Base-by-base conservation (phyloP, 1,140 invertebrate species). In the Ptiloglossa arizonensis region DNA sequence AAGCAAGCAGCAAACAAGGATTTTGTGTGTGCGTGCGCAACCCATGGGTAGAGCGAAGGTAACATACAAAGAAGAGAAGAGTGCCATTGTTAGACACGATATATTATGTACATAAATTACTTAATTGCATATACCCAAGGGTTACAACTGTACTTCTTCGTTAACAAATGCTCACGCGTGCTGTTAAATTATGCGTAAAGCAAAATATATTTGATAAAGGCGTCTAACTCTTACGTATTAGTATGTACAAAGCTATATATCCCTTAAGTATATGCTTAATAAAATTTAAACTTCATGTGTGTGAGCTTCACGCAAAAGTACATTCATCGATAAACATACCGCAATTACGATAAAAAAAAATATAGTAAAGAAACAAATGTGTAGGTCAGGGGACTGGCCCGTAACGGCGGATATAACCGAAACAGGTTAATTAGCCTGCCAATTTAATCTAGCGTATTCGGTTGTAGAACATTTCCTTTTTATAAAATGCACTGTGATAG, bases 61-160 rank as follows among this genome's bases (percentile, higher is more conserved):
- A 85, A 92, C 90, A 92, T 91, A 92, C 69, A 91, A 90, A 91
- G 87, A 91, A 89, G 84, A 92, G 69, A 90, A 91, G 67, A 88
- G 87, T 90, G 87, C 88, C 82, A 88, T 82, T 86, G 86, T 91
- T 91, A 91, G 87, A 89, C 82, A 86, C 81, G 56, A 86, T 83
- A 86, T 76, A 79, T 56, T 67, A 86, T 80, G 64, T 71, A 80
- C 41, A 56, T 76, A 67, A 77, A 60, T 75, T 72, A 80, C 29
- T 81, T 72, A 66, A 62, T 56, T 41, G 60, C 77, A 86, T 83
- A 83, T 80, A 86, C 71, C 56, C 19, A 85, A 85, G 73, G 71
- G 67, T 46, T 69, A 80, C 46, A n/a, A 46, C 17, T 13, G 6
- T 35, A 60, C 19, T 5, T 41, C 22, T 15, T 9, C 9, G 4